phyloP scores from a whole-genome alignment of 1,140 invertebrate genomes.

The Thaumatotibia leucotreta region DNA sequence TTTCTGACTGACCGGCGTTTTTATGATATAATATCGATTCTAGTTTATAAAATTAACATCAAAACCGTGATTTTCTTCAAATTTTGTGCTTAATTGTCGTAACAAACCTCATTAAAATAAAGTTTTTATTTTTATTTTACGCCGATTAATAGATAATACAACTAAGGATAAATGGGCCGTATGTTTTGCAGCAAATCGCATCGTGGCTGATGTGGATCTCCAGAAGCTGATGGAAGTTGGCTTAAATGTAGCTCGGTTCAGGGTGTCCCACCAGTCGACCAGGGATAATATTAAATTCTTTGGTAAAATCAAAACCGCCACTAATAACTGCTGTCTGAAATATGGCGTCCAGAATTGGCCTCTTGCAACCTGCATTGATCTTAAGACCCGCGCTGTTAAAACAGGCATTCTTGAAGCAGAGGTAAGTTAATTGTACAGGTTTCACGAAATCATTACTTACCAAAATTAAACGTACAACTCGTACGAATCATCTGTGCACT shows the following conservation, averaged over 20 bases:
- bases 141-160: no score
- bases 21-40: no score
- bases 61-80: no score
- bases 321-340: constrained; percentile 34
- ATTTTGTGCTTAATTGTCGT: no score
- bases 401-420: constrained; percentile 48
- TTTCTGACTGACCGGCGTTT: no score
- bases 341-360: constrained; percentile 41
- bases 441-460: not conserved
- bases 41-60: no score
- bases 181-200: not conserved
- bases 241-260: constrained; percentile 45
- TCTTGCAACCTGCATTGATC: constrained; percentile 41
- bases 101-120: no score
- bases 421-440: constrained; percentile 17
- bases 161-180: no score
- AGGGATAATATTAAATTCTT: constrained; percentile 40
- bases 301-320: constrained; percentile 39
- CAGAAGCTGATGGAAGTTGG: constrained; percentile 49
- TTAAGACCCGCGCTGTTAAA: constrained; percentile 48
- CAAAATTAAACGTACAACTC: no score
- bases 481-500: no score
- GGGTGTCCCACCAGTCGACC: constrained; percentile 33
- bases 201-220: constrained; percentile 41
- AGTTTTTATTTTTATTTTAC: no score